Evolutionary conservation across 1,140 invertebrate species (phyloP).

Genomic region (Heliconius hermathena): DNA sequence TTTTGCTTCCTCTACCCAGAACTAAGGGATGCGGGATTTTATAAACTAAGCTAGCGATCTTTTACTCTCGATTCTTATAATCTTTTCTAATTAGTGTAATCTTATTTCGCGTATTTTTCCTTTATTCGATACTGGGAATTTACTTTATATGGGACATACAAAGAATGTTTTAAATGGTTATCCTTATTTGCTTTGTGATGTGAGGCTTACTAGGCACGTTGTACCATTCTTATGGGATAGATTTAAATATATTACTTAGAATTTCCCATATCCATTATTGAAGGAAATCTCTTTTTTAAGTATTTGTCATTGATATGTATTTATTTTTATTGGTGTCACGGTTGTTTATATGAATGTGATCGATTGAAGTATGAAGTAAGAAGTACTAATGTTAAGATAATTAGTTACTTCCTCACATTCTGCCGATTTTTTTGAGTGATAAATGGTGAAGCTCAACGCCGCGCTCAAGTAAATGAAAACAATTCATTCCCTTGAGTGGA

Average conservation of each 20-base stretch:
- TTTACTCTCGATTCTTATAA: slow-evolving; percentile 32
- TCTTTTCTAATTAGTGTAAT: slow-evolving; percentile 45
- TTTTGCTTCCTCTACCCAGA: too few relatives aligned
- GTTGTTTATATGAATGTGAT: too few relatives aligned
- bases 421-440: too few relatives aligned
- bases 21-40: background rate
- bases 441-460: too few relatives aligned
- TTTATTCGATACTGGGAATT: slow-evolving; percentile 21
- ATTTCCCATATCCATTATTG: background rate
- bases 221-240: background rate
- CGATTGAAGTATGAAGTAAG: too few relatives aligned
- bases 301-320: background rate
- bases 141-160: slow-evolving; percentile 18
- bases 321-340: too few relatives aligned
- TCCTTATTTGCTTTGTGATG: slow-evolving; percentile 12
- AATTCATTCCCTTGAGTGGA: too few relatives aligned
- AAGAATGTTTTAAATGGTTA: slow-evolving; percentile 16
- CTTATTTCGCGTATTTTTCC: slow-evolving; percentile 21
- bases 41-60: background rate
- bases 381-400: too few relatives aligned
- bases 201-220: background rate
- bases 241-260: background rate
- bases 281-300: background rate
- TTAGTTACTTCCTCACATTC: too few relatives aligned
- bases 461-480: too few relatives aligned